Conservation (phyloP, 2,888 invertebrate genomes). For the Torymus texanus region DNA sequence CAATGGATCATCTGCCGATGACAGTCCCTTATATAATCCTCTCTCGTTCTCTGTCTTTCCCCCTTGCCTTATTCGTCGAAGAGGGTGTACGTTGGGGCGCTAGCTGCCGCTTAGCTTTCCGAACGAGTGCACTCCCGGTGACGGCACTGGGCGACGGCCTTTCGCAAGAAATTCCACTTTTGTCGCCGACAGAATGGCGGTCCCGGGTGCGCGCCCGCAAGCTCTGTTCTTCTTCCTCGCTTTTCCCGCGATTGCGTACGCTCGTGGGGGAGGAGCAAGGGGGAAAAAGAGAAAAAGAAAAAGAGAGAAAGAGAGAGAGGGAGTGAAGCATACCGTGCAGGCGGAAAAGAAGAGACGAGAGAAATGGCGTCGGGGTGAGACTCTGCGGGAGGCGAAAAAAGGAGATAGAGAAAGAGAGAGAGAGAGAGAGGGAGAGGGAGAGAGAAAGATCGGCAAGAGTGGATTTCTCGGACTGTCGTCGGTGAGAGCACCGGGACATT, state of each 20-base stretch:
- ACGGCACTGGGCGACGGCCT: constrained; percentile 15
- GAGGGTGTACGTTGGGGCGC: too few relatives aligned
- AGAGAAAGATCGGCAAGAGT: constrained; percentile 6
- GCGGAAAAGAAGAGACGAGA: constrained; percentile 1
- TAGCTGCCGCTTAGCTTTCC: constrained; percentile 51
- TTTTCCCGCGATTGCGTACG: constrained; percentile 44
- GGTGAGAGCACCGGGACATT: constrained; percentile 2
- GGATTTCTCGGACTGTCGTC: constrained; percentile 7
- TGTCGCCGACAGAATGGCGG: constrained; percentile 64
- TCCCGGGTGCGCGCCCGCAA: background rate
- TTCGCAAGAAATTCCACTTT: constrained; percentile 66
- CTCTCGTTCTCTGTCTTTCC: constrained; percentile 4
- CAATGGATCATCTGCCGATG: constrained; percentile 68
- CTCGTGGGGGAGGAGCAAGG: constrained; percentile 16
- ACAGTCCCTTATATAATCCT: constrained; percentile 59
- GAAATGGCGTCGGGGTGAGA: constrained; percentile 28
- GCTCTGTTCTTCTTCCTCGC: constrained; percentile 20
- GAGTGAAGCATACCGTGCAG: background rate
- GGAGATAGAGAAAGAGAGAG: background rate
- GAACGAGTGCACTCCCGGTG: constrained; percentile 59
- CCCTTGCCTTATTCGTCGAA: background rate
- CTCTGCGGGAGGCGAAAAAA: background rate
- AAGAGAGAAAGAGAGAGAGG: constrained; percentile 2
- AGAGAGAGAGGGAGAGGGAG: background rate
- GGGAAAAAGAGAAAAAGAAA: constrained; percentile 1